Conservation (phyloP, 2,888 invertebrate species). For the Eumacrocentrus americanus region DNA sequence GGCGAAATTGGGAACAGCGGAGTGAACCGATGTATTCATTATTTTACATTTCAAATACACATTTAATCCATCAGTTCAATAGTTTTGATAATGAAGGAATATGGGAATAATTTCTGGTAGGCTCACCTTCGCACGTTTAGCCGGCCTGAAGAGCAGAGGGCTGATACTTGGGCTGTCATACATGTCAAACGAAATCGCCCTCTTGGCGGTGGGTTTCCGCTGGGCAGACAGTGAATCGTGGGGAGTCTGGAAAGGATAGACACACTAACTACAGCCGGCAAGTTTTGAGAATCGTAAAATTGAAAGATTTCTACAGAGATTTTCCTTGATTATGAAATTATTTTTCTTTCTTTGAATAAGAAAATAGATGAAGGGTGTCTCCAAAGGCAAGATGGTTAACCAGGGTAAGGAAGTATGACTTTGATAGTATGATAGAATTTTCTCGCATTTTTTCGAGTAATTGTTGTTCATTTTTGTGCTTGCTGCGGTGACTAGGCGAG, state of each 20-base stretch:
- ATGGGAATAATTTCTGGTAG: not conserved
- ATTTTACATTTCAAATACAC: too few relatives aligned
- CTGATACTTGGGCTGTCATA: constrained; percentile 56
- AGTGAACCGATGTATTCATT: too few relatives aligned
- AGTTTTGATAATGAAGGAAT: not conserved
- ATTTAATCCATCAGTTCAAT: too few relatives aligned
- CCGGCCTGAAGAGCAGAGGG: constrained; percentile 52
- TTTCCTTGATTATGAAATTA: constrained; percentile 20
- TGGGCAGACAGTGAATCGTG: constrained; percentile 59
- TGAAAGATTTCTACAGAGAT: constrained; percentile 39
- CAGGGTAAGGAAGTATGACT: too few relatives aligned
- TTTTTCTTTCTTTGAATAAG: constrained; percentile 13
- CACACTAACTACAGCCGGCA: constrained; percentile 63
- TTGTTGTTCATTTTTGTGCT: not conserved
- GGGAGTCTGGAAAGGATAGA: constrained; percentile 62
- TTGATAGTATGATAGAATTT: too few relatives aligned
- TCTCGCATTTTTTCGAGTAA: constrained; percentile 16
- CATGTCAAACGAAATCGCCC: constrained; percentile 59
- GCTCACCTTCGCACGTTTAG: constrained; percentile 58
- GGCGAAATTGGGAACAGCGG: not conserved
- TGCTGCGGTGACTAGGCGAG: constrained; percentile 37
- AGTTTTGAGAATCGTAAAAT: constrained; percentile 46
- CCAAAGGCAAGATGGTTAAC: not conserved
- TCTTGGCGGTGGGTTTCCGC: constrained; percentile 59
- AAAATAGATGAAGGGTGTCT: constrained; percentile 21